phyloP scores from a whole-genome alignment of 2,113 vertebrate genomes.

The Cairina moschata region DNA sequence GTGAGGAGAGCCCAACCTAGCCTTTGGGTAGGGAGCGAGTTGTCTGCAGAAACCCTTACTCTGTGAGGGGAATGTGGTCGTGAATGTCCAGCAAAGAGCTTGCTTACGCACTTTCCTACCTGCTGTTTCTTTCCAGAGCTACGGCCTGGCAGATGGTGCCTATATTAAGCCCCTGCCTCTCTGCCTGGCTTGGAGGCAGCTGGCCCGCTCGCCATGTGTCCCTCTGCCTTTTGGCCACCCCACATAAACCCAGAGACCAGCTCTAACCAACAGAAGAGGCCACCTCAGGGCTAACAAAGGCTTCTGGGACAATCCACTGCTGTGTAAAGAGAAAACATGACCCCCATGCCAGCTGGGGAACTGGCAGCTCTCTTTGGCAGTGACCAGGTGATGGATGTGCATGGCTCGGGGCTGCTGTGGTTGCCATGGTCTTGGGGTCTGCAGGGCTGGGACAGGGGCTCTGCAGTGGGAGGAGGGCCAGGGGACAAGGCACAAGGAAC shows the following conservation, averaged over 20 bases:
- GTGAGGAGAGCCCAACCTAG: neutral
- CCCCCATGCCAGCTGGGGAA: neutral
- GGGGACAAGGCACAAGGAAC: neutral
- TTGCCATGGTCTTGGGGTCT: accelerated
- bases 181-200: neutral
- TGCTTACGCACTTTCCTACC: neutral
- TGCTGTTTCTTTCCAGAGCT: neutral
- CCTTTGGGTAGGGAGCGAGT: accelerated
- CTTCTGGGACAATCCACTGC: neutral
- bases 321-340: neutral
- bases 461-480: neutral
- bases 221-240: neutral
- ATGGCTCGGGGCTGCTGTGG: accelerated
- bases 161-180: neutral
- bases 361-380: accelerated
- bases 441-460: accelerated
- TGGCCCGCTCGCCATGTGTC: neutral
- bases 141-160: neutral
- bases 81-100: neutral
- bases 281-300: neutral
- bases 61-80: accelerated
- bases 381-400: neutral
- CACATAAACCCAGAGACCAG: neutral
- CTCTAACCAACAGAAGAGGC: neutral
- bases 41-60: neutral